These are phyloP conservation scores for Eudiplozoon nipponicum DNA, from an alignment of 2,888 invertebrate species.

Conservation along the genomic window DNA sequence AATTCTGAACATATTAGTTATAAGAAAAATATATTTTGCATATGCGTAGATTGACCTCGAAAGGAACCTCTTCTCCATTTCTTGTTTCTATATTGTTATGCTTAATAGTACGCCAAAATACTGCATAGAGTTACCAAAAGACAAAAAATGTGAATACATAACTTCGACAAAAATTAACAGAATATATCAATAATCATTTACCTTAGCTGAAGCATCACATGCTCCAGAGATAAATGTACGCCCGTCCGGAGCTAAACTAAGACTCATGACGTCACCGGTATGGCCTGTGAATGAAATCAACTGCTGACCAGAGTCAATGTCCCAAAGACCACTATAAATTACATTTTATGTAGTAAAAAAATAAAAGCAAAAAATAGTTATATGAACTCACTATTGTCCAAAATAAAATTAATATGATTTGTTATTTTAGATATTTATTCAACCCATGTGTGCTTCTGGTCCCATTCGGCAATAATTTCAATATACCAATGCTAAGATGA, in stretches of 20 bases:
- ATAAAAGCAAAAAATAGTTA: not conserved
- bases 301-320: conserved; percentile 97
- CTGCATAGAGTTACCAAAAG: not conserved
- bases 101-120: not conserved
- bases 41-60: no score
- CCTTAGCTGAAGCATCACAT: conserved; percentile 87
- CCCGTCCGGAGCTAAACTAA: conserved; percentile 83
- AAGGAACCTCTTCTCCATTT: no score
- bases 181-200: conserved; percentile 21
- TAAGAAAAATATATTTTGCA: no score
- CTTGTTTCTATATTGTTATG: no score
- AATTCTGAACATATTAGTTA: no score
- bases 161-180: no score
- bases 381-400: not conserved
- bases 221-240: conserved; percentile 95
- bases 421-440: no score
- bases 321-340: conserved; percentile 64
- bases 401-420: no score
- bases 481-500: no score
- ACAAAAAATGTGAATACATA: not conserved
- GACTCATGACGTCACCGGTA: conserved; percentile 97
- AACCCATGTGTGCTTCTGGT: no score
- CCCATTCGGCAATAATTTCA: no score
- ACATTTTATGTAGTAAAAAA: not conserved
- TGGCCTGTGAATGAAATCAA: conserved; percentile 91